These are phyloP conservation scores for Bubo bubo DNA, from an alignment of 2,113 vertebrate genomes.

Conservation along the genomic window DNA sequence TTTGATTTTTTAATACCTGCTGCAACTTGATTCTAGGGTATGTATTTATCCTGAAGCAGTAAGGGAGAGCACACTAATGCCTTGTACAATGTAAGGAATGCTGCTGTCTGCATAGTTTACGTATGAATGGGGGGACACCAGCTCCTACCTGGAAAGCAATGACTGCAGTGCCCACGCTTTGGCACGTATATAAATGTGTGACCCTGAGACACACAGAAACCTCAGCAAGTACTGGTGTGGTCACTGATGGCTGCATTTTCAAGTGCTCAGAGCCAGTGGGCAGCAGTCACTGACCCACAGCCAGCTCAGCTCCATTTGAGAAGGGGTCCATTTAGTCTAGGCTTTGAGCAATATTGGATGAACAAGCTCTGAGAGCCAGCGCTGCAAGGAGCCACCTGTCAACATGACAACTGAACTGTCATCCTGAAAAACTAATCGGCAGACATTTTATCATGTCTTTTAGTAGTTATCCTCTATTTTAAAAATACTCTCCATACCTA, in stretches of 20 bases:
- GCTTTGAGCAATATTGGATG: background rate
- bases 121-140: background rate
- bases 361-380: background rate
- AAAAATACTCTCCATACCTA: background rate
- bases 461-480: background rate
- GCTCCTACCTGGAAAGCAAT: slow-evolving; percentile 33
- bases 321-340: background rate
- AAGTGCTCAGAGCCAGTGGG: background rate
- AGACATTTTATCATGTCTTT: background rate
- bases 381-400: rapidly evolving
- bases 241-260: background rate
- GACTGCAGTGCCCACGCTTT: background rate
- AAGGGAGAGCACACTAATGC: background rate
- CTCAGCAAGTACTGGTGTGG: background rate
- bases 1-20: slow-evolving; percentile 5
- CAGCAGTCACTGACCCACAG: background rate
- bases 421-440: background rate
- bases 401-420: background rate
- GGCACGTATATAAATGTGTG: background rate
- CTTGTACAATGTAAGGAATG: slow-evolving; percentile 49
- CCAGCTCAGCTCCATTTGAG: background rate
- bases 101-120: slow-evolving; percentile 25
- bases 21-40: slow-evolving; percentile 6
- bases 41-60: slow-evolving; percentile 5
- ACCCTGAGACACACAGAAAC: background rate